phyloP scores from a whole-genome alignment of 2,113 vertebrate genomes.

The Bufo gargarizans region DNA sequence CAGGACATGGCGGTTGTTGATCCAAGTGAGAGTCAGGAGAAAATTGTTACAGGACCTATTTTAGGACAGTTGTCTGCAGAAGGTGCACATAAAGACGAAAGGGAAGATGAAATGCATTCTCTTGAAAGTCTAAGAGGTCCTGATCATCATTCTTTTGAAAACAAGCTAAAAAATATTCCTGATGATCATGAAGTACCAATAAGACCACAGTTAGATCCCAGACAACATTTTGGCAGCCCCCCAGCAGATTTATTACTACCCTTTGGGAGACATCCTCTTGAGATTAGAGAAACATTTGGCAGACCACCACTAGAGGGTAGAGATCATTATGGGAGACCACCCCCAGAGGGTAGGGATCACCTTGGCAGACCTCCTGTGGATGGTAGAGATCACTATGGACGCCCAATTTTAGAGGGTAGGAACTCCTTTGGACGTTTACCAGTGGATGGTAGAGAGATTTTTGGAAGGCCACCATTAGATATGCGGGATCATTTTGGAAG shows the following conservation, averaged over 20 bases:
- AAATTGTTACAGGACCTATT: conserved; percentile 7
- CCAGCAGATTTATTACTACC: conserved; percentile 77
- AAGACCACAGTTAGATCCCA: conserved; percentile 75
- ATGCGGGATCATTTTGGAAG: conserved; percentile 81
- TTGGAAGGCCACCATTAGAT: conserved; percentile 77
- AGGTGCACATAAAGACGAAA: neutral
- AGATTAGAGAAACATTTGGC: conserved; percentile 77
- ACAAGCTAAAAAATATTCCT: conserved; percentile 15
- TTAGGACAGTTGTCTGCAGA: neutral
- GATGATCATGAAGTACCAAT: conserved; percentile 17
- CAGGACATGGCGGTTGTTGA: conserved; percentile 53
- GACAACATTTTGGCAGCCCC: conserved; percentile 73
- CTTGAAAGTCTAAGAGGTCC: conserved; percentile 2
- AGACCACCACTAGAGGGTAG: conserved; percentile 77
- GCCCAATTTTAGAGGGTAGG: conserved; percentile 77
- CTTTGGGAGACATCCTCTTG: conserved; percentile 74
- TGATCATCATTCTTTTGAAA: conserved; percentile 18
- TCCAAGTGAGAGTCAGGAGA: conserved; percentile 40
- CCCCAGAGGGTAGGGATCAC: conserved; percentile 79
- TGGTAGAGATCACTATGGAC: conserved; percentile 74
- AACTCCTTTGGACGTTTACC: conserved; percentile 77
- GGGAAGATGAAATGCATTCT: conserved; percentile 12
- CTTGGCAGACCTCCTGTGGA: conserved; percentile 75
- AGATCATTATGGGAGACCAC: conserved; percentile 77
- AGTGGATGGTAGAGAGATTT: conserved; percentile 77